phyloP scores from a whole-genome alignment of 2,113 vertebrate genomes.

The Gadus macrocephalus region DNA sequence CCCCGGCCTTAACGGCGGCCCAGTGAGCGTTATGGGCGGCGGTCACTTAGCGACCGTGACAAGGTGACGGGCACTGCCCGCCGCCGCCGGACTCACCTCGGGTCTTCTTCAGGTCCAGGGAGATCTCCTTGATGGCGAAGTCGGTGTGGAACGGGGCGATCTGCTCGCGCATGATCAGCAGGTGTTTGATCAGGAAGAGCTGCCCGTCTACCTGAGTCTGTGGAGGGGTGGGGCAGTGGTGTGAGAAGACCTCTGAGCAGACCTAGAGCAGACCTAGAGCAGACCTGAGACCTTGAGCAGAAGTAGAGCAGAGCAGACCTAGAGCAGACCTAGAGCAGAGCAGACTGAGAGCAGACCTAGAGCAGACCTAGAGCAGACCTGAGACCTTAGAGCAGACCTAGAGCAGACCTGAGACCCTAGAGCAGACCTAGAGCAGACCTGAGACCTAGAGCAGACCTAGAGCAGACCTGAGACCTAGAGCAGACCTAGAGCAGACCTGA shows the following conservation, averaged over 20 bases:
- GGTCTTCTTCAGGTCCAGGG: constrained; percentile 98
- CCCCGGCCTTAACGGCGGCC: constrained; percentile 53
- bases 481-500: too few relatives aligned
- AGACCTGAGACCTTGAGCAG: too few relatives aligned
- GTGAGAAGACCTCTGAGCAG: constrained; percentile 50
- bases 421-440: too few relatives aligned
- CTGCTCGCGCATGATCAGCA: constrained; percentile 98
- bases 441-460: too few relatives aligned
- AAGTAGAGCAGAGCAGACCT: too few relatives aligned
- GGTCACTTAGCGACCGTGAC: constrained; percentile 63
- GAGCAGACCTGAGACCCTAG: too few relatives aligned
- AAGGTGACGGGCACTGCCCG: constrained; percentile 65
- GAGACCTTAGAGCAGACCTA: too few relatives aligned
- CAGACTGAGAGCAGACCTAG: too few relatives aligned
- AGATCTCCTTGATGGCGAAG: constrained; percentile 99
- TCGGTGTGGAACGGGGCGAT: constrained; percentile 99
- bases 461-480: too few relatives aligned
- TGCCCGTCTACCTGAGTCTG: constrained; percentile 94
- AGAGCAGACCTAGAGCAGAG: too few relatives aligned
- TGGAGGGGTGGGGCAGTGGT: constrained; percentile 46
- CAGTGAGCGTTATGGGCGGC: constrained; percentile 65
- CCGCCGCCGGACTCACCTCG: constrained; percentile 83
- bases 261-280: constrained; percentile 31
- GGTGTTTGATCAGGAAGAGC: constrained; percentile 99
- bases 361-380: too few relatives aligned